Evolutionary conservation across 2,113 vertebrate genomes (phyloP).

Genomic region (Scopus umbretta): DNA sequence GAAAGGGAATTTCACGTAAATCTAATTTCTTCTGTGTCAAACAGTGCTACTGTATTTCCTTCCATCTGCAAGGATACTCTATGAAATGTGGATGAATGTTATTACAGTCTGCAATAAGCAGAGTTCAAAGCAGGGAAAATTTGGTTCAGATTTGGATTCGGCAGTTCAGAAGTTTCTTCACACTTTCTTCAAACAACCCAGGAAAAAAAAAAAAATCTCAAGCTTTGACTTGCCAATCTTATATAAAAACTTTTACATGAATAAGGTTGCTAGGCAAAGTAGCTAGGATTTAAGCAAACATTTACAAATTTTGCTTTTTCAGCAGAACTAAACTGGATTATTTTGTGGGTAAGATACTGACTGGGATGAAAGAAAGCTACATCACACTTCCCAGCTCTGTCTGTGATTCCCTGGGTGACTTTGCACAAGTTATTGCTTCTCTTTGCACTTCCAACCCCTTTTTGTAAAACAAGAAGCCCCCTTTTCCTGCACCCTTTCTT

Average conservation of each 20-base stretch:
- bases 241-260: not conserved
- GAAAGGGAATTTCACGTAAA: constrained; percentile 63
- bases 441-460: not conserved
- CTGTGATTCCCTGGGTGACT: not conserved
- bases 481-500: not conserved
- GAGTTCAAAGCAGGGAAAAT: constrained; percentile 48
- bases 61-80: constrained; percentile 39
- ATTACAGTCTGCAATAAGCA: constrained; percentile 48
- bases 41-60: constrained; percentile 60
- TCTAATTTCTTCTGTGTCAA: constrained; percentile 69
- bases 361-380: constrained; percentile 1
- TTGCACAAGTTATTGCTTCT: not conserved
- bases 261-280: constrained; percentile 28
- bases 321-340: constrained; percentile 43
- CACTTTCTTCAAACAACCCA: constrained; percentile 26
- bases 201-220: not conserved
- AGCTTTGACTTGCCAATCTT: not conserved
- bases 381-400: not conserved
- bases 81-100: constrained; percentile 59
- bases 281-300: constrained; percentile 36
- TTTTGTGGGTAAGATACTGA: not conserved
- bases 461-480: not conserved
- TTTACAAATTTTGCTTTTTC: constrained; percentile 30
- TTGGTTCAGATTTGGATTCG: constrained; percentile 50
- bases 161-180: constrained; percentile 52